phyloP scores from a whole-genome alignment of 37 sponge, comb jelly and placozoan genomes.

The Hexactinellida sp. region DNA sequence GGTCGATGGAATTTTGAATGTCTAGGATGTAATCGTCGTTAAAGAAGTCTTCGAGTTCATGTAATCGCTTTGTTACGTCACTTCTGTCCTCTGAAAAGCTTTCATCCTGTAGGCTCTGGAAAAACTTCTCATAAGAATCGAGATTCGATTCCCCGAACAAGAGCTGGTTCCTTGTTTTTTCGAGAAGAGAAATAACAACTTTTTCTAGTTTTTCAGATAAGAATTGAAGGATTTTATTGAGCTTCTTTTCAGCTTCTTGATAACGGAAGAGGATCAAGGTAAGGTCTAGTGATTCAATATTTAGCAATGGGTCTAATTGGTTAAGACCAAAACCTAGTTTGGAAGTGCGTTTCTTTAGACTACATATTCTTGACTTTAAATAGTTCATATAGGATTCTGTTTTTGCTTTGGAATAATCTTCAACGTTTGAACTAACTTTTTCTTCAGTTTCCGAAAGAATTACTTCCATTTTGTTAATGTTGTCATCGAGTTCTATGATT shows the following conservation, averaged over 20 bases:
- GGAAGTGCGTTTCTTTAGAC: background rate
- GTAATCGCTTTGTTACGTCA: background rate
- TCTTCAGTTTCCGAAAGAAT: background rate
- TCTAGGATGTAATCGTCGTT: background rate
- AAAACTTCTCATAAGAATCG: background rate
- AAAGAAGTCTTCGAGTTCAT: background rate
- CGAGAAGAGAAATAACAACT: background rate
- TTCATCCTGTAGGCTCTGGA: background rate
- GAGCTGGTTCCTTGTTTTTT: background rate
- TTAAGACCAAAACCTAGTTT: background rate
- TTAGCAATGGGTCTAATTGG: background rate
- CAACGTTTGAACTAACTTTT: background rate
- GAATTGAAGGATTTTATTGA: background rate
- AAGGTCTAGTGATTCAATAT: background rate
- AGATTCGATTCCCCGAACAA: background rate
- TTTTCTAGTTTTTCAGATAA: constrained; percentile 1
- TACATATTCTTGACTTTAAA: background rate
- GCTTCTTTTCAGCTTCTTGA: background rate
- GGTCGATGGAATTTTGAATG: background rate
- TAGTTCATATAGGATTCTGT: background rate
- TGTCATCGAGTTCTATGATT: background rate
- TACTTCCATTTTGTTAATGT: background rate
- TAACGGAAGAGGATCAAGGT: background rate
- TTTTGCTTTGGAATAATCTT: background rate
- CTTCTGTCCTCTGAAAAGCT: background rate